Conservation (phyloP, 2,113 vertebrate genomes). For the Gyps fulvus region DNA sequence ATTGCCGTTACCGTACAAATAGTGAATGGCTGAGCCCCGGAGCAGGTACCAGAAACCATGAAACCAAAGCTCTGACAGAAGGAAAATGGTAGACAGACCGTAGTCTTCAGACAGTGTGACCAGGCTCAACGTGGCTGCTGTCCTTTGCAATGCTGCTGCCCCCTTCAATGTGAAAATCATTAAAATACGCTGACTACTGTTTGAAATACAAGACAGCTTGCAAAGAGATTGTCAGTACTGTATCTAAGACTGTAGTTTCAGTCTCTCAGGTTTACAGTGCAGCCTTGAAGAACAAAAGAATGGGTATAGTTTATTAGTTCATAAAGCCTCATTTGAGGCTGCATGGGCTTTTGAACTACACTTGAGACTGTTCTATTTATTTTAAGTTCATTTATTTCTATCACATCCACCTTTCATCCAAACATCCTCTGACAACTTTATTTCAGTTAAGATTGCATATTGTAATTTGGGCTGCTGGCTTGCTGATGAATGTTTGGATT, state of each 20-base stretch:
- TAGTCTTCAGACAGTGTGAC: neutral
- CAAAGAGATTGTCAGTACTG: neutral
- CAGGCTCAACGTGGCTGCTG: neutral
- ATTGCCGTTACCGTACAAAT: neutral
- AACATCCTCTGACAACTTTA: neutral
- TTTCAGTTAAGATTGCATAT: neutral
- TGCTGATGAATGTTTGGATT: neutral
- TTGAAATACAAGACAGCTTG: neutral
- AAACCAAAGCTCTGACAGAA: neutral
- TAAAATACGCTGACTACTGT: neutral
- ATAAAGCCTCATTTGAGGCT: neutral
- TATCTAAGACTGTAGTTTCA: neutral
- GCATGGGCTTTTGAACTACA: neutral
- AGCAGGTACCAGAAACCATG: neutral
- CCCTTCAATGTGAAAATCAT: rapidly evolving
- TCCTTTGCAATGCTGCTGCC: neutral
- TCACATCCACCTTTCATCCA: neutral
- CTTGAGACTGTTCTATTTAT: neutral
- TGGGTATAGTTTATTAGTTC: neutral
- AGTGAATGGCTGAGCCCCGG: neutral
- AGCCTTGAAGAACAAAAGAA: neutral
- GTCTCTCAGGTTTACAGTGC: neutral
- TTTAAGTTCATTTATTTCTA: neutral
- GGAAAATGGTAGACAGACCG: neutral
- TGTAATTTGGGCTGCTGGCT: neutral